Evolutionary conservation across 2,888 invertebrate species (phyloP).

Genomic region (Rhingia rostrata): DNA sequence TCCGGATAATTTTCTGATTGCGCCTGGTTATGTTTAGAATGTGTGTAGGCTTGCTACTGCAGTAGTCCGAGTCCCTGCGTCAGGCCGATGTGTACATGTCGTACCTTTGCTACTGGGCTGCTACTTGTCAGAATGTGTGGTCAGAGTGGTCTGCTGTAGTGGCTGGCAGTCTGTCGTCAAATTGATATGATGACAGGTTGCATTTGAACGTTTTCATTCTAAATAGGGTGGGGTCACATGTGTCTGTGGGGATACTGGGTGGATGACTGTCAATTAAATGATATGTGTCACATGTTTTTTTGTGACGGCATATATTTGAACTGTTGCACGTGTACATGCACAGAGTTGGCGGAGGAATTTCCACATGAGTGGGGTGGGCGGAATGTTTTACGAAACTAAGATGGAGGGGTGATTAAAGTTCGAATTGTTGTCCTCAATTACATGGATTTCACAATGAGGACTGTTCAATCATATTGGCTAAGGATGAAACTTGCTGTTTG

Average conservation of each 20-base stretch:
- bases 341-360: too few species aligned
- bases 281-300: constrained; percentile 37
- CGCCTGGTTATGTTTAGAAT: background rate
- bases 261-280: constrained; percentile 43
- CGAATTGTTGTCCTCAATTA: too few species aligned
- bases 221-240: constrained; percentile 44
- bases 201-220: constrained; percentile 16
- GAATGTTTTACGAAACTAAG: too few species aligned
- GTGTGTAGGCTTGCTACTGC: background rate
- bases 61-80: constrained; percentile 7
- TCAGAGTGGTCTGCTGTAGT: constrained; percentile 23
- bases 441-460: too few species aligned
- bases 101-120: constrained; percentile 15
- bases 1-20: constrained; percentile 64
- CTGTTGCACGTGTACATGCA: background rate
- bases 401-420: too few species aligned
- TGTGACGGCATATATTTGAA: background rate
- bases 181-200: constrained; percentile 23
- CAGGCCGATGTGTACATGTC: background rate
- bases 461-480: too few species aligned
- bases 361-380: background rate
- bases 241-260: constrained; percentile 24
- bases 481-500: too few species aligned
- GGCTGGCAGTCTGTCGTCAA: constrained; percentile 39
- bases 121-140: constrained; percentile 31